phyloP scores from a whole-genome alignment of 2,888 invertebrate genomes.

The Callimorpha dominula region DNA sequence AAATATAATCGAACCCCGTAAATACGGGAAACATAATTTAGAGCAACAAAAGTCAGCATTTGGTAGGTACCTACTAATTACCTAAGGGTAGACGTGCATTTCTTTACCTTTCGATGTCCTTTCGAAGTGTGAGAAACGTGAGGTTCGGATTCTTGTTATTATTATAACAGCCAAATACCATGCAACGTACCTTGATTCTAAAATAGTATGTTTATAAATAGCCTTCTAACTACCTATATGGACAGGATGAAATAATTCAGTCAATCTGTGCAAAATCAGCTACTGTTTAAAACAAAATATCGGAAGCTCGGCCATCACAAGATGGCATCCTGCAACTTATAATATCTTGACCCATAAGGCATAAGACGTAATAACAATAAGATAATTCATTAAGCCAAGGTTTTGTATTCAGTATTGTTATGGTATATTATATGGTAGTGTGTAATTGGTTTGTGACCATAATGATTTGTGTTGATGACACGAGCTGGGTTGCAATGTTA shows the following conservation, averaged over 20 bases:
- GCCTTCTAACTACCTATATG: background rate
- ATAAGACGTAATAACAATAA: constrained; percentile 73
- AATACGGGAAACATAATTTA: too few species aligned
- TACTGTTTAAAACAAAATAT: constrained; percentile 50
- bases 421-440: constrained; percentile 46
- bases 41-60: too few species aligned
- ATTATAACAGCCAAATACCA: too few species aligned
- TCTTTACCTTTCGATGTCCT: too few species aligned
- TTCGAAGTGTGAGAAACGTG: too few species aligned
- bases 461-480: constrained; percentile 35
- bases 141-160: too few species aligned
- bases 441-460: constrained; percentile 56
- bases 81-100: too few species aligned
- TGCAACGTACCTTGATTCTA: background rate
- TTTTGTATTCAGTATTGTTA: constrained; percentile 61
- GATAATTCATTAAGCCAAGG: constrained; percentile 80
- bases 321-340: constrained; percentile 61
- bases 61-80: too few species aligned
- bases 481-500: constrained; percentile 35
- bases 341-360: constrained; percentile 72
- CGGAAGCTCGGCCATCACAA: constrained; percentile 49
- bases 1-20: too few species aligned
- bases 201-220: background rate
- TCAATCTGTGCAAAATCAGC: background rate
- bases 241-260: constrained; percentile 4